These are phyloP conservation scores for Tenthredo mesomela DNA, from an alignment of 2,888 invertebrate genomes.

Conservation along the genomic window DNA sequence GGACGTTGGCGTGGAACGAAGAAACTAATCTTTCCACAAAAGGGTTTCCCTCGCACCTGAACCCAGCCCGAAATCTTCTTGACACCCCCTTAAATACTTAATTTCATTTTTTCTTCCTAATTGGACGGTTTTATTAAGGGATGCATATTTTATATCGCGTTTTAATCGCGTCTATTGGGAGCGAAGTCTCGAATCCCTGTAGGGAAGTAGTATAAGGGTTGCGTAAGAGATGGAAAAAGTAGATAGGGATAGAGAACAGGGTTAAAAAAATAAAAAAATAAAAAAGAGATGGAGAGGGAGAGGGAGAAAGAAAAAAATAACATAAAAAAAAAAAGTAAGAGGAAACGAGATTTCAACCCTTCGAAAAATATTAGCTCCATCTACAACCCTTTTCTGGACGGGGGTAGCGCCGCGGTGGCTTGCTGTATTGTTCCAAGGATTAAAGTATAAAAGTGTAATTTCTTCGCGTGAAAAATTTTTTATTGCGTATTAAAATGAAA, in stretches of 20 bases:
- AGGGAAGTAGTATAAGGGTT: constrained; percentile 16
- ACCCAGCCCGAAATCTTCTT: constrained; percentile 64
- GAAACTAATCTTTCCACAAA: constrained; percentile 71
- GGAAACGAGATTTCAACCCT: constrained; percentile 75
- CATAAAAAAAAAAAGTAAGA: constrained; percentile 66
- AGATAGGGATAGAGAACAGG: constrained; percentile 23
- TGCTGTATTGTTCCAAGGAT: constrained; percentile 72
- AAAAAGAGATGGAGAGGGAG: constrained; percentile 65
- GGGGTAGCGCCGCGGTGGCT: constrained; percentile 45
- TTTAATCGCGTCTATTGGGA: constrained; percentile 77
- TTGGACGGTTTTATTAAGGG: constrained; percentile 77
- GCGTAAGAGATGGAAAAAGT: constrained; percentile 13
- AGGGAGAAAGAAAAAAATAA: constrained; percentile 56
- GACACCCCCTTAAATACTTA: constrained; percentile 75
- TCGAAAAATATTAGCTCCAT: constrained; percentile 75
- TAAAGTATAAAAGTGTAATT: constrained; percentile 74
- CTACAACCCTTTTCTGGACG: constrained; percentile 55
- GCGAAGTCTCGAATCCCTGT: constrained; percentile 58
- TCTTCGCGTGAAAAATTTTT: constrained; percentile 63
- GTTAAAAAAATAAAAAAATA: constrained; percentile 65
- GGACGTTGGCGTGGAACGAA: constrained; percentile 53
- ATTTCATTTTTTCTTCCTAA: constrained; percentile 75
- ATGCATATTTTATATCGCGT: constrained; percentile 77
- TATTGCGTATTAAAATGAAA: constrained; percentile 51
- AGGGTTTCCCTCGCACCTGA: constrained; percentile 64